Evolutionary conservation across 2,113 vertebrate genomes (phyloP).

Genomic region (Recurvirostra avosetta): DNA sequence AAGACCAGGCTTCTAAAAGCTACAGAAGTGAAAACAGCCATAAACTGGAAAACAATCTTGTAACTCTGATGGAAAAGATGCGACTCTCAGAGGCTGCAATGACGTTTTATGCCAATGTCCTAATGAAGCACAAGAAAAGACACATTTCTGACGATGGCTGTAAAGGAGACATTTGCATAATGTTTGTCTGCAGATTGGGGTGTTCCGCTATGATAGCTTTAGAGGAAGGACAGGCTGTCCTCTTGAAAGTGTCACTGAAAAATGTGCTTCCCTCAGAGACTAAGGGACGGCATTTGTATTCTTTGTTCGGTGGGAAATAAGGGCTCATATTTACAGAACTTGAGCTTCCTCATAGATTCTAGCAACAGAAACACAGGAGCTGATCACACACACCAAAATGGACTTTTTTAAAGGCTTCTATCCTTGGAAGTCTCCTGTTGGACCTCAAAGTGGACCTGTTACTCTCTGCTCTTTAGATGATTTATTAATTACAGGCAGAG

Average conservation of each 20-base stretch:
- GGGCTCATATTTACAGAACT: not conserved
- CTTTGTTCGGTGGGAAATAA: not conserved
- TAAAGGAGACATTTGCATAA: conserved; percentile 38
- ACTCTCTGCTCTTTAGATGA: conserved; percentile 45
- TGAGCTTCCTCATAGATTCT: not conserved
- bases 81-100: not conserved
- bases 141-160: not conserved
- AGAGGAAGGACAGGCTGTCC: conserved; percentile 37
- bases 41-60: not conserved
- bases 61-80: not conserved
- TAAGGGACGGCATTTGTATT: not conserved
- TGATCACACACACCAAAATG: not conserved
- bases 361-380: not conserved
- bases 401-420: not conserved
- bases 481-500: conserved; percentile 60
- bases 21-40: not conserved
- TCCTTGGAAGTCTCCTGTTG: conserved; percentile 33
- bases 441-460: conserved; percentile 50
- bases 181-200: conserved; percentile 33
- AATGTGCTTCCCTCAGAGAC: not conserved
- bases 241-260: conserved; percentile 13
- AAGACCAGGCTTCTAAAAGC: not conserved
- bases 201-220: not conserved
- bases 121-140: not conserved
- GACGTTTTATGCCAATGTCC: not conserved